Conservation (phyloP, 2,113 vertebrate species). For the Entomyzon cyanotis region DNA sequence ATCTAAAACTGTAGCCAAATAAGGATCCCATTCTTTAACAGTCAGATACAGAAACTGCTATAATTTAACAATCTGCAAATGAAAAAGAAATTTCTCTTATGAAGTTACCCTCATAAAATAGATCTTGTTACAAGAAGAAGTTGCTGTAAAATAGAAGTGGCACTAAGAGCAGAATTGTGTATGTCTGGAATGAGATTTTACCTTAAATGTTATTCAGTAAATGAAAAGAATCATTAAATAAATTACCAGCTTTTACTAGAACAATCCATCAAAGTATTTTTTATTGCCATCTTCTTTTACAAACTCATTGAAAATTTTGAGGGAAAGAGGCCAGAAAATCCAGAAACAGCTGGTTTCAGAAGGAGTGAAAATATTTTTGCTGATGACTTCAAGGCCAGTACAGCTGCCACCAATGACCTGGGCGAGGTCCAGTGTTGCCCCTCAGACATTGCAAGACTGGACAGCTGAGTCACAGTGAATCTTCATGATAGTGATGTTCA, state of each 20-base stretch:
- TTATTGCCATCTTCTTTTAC: constrained; percentile 51
- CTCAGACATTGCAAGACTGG: neutral
- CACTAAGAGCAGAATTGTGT: constrained; percentile 56
- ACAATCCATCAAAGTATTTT: constrained; percentile 61
- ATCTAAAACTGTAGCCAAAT: constrained; percentile 54
- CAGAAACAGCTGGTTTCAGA: neutral
- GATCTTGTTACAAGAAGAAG: constrained; percentile 52
- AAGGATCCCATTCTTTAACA: constrained; percentile 20
- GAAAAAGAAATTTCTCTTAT: constrained; percentile 47
- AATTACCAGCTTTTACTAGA: constrained; percentile 47
- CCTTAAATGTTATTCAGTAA: constrained; percentile 61
- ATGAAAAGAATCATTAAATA: constrained; percentile 70
- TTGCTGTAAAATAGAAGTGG: constrained; percentile 34
- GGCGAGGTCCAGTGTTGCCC: neutral
- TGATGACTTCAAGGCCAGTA: neutral
- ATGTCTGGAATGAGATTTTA: constrained; percentile 47
- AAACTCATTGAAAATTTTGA: constrained; percentile 49
- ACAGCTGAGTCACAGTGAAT: neutral
- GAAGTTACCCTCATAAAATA: constrained; percentile 51
- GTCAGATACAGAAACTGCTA: constrained; percentile 53
- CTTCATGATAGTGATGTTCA: neutral
- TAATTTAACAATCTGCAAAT: constrained; percentile 42
- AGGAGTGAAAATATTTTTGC: neutral
- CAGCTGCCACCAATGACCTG: neutral
- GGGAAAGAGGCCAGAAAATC: neutral